Evolutionary conservation across 1,140 invertebrate genomes (phyloP), one percentile per base, ranked within the genome.

Genomic region (Drosophila tropicalis): DNA sequence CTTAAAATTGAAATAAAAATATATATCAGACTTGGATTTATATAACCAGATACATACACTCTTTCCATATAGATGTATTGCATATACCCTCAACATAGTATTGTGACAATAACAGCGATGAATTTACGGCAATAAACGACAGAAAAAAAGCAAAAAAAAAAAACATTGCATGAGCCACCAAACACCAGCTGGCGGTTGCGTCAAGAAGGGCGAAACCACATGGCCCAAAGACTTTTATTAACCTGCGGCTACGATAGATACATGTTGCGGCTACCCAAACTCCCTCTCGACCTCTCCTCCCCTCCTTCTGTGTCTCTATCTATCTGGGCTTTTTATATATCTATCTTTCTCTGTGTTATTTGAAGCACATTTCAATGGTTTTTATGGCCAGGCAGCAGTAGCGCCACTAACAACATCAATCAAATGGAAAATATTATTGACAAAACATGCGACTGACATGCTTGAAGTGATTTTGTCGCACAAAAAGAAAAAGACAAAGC

Each of bases 401-500:
- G 89, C 83, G 72, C 63, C 9, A 57, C 25, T 44, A 62, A 62
- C 41, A 72, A 87, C 83, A 87, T 87, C 83, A 80, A 87, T 87
- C 83, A 87, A 87, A 87, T 84, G 67, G 70, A 78, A 87, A 87
- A 87, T 87, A 87, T 89, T 87, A 89, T 87, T 87, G 83, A 83
- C 76, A 83, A 87, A 89, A 89, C 84, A 89, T 87, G 84, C 76
- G 58, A 60, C 64, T 62, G 76, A 77, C 75, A 77, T 77, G 65
- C 63, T 70, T 68, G 71, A 79, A 81, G 54, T 56, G 69, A 89
- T 81, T 81, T 74, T 55, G 47, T 32, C 40, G 44, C 51, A 32
- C 29, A 34, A 13, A 41, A 69, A 72, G 39, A 65, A 47, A 67
- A 54, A 72, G 68, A 79, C 12, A 13, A 56, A 69, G n/a, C 41